Evolutionary conservation across 2,888 invertebrate genomes (phyloP).

Genomic region (Synergus laeviventris): DNA sequence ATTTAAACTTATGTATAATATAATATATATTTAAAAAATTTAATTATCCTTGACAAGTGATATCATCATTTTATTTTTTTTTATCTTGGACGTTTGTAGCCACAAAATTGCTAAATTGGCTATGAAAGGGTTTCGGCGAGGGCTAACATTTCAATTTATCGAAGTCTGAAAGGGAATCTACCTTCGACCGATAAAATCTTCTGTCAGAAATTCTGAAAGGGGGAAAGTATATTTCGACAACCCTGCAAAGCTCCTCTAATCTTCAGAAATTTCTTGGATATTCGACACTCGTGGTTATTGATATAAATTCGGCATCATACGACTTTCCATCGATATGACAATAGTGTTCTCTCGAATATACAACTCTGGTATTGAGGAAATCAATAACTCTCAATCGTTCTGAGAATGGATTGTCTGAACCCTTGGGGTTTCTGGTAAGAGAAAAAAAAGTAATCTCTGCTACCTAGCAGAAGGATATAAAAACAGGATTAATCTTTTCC

Average conservation of each 20-base stretch:
- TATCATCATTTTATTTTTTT: neutral
- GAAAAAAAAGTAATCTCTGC: slow-evolving; percentile 17
- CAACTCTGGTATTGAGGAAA: neutral
- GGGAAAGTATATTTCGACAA: neutral
- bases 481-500: slow-evolving; percentile 26
- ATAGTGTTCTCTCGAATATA: neutral
- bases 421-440: neutral
- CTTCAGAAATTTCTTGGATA: neutral
- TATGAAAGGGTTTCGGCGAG: neutral
- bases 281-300: neutral
- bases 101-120: neutral
- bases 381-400: slow-evolving; percentile 27
- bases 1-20: neutral
- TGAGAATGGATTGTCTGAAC: slow-evolving; percentile 22
- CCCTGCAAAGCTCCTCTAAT: neutral
- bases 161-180: neutral
- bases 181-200: neutral
- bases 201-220: neutral
- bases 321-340: neutral
- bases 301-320: neutral
- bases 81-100: neutral
- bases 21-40: neutral
- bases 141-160: neutral
- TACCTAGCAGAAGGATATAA: neutral
- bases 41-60: neutral